Evolutionary conservation across 2,888 invertebrate genomes (phyloP), one percentile per base, ranked within the genome.

Genomic region (Seira ritae): DNA sequence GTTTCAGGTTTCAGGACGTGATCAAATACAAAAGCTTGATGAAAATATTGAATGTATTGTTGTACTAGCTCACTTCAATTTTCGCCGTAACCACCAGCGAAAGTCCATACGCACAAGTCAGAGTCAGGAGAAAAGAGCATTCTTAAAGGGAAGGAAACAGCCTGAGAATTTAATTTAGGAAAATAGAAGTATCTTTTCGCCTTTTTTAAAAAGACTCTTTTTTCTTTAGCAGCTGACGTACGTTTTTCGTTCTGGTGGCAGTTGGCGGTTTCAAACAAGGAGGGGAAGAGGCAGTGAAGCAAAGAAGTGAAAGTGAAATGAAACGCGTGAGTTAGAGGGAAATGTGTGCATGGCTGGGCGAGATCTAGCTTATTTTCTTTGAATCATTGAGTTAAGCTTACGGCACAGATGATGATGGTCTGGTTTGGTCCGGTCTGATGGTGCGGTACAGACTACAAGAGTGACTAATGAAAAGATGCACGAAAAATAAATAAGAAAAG

Each of bases 161-260:
- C 46, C 50, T 74, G 70, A 20, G 80, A 80, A 80, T 80, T 80
- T 69, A 80, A 80, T 80, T 80, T 75, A 80, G 69, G 70, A 62
- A 62, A 19, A 62, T 62, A 62, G 62, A 8, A 62, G 20, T 20
- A 62, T 62, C 62, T 62, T 55, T 3, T 12, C 6, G 3, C 55
- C 17, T 22, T 20, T 62, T 62, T 62, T 62, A 62, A 62, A 62
- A 62, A 62, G 62, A 62, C 62, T n/a, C 62, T 62, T 62, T 20
- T 8, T 62, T 20, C n/a, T 62, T 62, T n/a, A 12, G 17, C 50
- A 50, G 50, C 50, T 50, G 50, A 50, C 50, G 50, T 50, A n/a
- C 50, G 12, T 3, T 50, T 50, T 31, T 31, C 31, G 31, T 31
- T 12, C 20, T 62, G 62, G 62, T 62, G 62, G 62, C 62, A 62